A percentile compares a stretch with the other conserved stretches of the same genome.
These are phyloP conservation scores for Dysmachus trigonus DNA, from an alignment of 2,888 invertebrate species.

Conservation along the genomic window DNA sequence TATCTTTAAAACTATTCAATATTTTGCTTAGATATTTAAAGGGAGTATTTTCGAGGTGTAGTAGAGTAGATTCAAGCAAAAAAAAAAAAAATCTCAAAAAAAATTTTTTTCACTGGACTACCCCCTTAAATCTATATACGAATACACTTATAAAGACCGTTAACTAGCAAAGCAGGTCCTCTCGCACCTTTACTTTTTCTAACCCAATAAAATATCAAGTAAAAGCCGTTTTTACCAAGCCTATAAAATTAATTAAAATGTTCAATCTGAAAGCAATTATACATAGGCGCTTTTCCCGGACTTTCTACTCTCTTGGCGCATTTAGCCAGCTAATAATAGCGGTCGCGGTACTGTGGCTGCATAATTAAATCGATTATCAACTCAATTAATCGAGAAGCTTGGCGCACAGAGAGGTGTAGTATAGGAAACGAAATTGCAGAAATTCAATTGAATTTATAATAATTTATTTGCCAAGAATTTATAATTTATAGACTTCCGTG, in stretches of 20 bases:
- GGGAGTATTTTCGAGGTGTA: too few relatives aligned
- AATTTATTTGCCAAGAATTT: slow-evolving; percentile 5
- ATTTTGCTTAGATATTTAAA: too few relatives aligned
- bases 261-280: not conserved
- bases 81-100: too few relatives aligned
- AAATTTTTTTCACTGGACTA: too few relatives aligned
- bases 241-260: slow-evolving; percentile 10
- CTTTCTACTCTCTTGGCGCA: not conserved
- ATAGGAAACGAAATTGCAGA: slow-evolving; percentile 13
- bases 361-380: slow-evolving; percentile 16
- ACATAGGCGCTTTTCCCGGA: not conserved
- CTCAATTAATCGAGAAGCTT: slow-evolving; percentile 10
- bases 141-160: not conserved
- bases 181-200: not conserved
- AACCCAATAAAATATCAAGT: not conserved
- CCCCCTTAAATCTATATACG: not conserved
- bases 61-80: too few relatives aligned
- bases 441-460: slow-evolving; percentile 8
- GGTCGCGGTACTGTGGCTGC: not conserved
- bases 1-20: too few relatives aligned
- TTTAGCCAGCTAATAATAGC: not conserved
- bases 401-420: not conserved
- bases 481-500: slow-evolving; percentile 36
- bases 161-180: not conserved
- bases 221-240: not conserved